These are phyloP conservation scores for Ypsolopha sequella DNA, from an alignment of 2,888 invertebrate genomes.

Conservation along the genomic window DNA sequence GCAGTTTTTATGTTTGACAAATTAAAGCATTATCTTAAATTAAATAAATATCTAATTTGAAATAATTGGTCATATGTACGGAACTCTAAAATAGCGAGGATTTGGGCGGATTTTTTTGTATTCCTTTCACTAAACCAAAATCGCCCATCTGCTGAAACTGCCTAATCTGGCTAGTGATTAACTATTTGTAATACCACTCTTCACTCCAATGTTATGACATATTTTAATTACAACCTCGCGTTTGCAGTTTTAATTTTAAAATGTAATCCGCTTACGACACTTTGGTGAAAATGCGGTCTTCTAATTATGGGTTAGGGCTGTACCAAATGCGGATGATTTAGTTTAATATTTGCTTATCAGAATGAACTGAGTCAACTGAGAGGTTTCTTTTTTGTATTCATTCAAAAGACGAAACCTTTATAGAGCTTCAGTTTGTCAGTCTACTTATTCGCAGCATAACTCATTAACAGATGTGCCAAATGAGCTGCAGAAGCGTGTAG, in stretches of 20 bases:
- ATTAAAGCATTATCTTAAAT: no score
- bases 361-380: not conserved
- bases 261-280: constrained; percentile 54
- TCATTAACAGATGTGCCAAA: not conserved
- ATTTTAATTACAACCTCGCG: constrained; percentile 48
- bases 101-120: no score
- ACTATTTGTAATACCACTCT: constrained; percentile 26
- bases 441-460: not conserved
- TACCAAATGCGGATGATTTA: constrained; percentile 1
- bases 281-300: constrained; percentile 24
- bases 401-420: not conserved
- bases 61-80: no score
- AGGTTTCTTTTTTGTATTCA: not conserved
- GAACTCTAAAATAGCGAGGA: no score
- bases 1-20: no score
- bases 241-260: constrained; percentile 57
- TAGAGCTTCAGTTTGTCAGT: not conserved
- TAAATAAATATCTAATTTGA: no score
- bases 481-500: no score
- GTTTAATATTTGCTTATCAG: no score
- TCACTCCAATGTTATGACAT: constrained; percentile 47
- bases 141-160: not conserved
- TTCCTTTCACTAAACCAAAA: no score
- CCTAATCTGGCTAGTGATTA: constrained; percentile 20
- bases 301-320: constrained; percentile 44